phyloP scores from a whole-genome alignment of 2,113 vertebrate species.

The Channa maculata region DNA sequence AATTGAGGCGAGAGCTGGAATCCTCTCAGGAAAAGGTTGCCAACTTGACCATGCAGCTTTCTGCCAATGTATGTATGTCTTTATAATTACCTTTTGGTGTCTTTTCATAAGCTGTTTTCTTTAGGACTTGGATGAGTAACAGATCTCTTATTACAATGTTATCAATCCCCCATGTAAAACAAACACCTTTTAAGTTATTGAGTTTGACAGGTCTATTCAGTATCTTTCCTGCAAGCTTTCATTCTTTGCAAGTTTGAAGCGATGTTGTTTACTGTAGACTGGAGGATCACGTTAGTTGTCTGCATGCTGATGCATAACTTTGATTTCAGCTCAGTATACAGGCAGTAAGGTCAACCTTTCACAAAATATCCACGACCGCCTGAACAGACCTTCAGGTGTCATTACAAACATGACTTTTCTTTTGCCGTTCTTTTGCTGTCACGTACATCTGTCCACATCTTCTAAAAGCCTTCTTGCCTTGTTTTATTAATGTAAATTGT shows the following conservation, averaged over 20 bases:
- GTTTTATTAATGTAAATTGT: not conserved
- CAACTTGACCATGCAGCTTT: slow-evolving; percentile 92
- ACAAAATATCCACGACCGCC: not conserved
- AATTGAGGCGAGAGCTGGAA: slow-evolving; percentile 93
- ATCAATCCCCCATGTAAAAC: not conserved
- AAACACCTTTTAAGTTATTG: not conserved
- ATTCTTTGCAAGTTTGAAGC: no score
- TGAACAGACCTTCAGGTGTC: not conserved
- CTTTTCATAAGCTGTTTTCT: not conserved
- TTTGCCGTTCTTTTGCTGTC: not conserved
- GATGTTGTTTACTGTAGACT: no score
- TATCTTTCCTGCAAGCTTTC: not conserved
- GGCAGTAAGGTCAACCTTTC: not conserved
- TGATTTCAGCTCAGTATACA: not conserved
- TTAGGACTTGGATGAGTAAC: slow-evolving; percentile 10
- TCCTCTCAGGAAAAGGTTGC: slow-evolving; percentile 98
- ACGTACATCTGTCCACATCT: not conserved
- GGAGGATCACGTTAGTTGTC: not conserved
- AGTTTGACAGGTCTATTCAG: not conserved
- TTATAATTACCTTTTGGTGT: not conserved
- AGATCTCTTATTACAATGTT: slow-evolving; percentile 5
- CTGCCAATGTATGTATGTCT: slow-evolving; percentile 89
- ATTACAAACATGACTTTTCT: not conserved
- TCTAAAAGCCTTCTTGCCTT: not conserved
- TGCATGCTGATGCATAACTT: slow-evolving; percentile 3